phyloP scores from a whole-genome alignment of 2,797 vertebrate species.

The Neosilurus hyrtlii region DNA sequence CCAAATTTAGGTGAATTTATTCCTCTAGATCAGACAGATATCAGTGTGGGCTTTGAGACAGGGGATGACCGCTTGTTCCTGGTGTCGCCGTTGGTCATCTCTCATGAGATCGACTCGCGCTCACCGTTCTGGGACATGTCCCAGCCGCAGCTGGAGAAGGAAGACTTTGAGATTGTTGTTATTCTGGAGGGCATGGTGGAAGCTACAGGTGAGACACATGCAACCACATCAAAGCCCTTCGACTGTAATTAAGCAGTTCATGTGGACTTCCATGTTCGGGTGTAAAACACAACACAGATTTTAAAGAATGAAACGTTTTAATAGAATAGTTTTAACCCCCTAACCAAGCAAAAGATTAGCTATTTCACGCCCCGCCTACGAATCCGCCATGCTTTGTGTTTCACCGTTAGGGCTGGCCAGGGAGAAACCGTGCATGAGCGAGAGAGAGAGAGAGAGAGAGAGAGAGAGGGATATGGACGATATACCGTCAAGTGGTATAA shows the following conservation, averaged over 20 bases:
- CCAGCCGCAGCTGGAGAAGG: slow-evolving; percentile 85
- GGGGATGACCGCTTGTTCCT: slow-evolving; percentile 95
- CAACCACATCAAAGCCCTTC: neutral
- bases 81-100: slow-evolving; percentile 93
- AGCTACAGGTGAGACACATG: slow-evolving; percentile 82
- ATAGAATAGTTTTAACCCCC: too few species aligned
- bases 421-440: too few species aligned
- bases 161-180: slow-evolving; percentile 96
- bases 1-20: slow-evolving; percentile 85
- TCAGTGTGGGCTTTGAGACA: slow-evolving; percentile 94
- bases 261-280: neutral
- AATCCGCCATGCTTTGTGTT: too few species aligned
- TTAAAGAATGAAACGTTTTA: neutral
- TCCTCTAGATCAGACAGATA: slow-evolving; percentile 95
- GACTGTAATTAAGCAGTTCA: neutral
- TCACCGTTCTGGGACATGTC: slow-evolving; percentile 96
- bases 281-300: neutral
- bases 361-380: too few species aligned
- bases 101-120: slow-evolving; percentile 86
- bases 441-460: too few species aligned
- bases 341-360: too few species aligned
- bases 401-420: too few species aligned
- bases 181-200: slow-evolving; percentile 99
- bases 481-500: too few species aligned
- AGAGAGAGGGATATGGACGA: too few species aligned